phyloP scores from a whole-genome alignment of 2,888 invertebrate genomes.

The Cepaea hortensis region DNA sequence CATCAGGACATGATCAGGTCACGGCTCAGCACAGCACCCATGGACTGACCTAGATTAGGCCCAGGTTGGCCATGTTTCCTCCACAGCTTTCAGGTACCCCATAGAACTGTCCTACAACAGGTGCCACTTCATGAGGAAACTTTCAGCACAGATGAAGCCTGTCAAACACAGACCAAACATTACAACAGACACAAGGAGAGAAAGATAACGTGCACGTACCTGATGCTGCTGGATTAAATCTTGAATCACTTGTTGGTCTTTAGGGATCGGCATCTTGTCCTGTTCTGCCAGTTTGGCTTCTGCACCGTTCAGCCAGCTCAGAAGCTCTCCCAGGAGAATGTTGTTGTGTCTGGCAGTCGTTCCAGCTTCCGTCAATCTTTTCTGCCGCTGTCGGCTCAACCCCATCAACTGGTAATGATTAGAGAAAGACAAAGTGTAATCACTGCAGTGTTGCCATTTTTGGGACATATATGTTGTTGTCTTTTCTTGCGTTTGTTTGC shows the following conservation, averaged over 20 bases:
- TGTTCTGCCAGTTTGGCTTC: conserved; percentile 89
- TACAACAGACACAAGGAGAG: background rate
- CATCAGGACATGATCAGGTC: background rate
- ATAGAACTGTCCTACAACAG: too few species aligned
- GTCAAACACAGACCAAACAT: too few species aligned
- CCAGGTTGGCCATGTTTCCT: too few species aligned
- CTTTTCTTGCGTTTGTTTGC: too few species aligned
- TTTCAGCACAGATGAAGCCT: too few species aligned
- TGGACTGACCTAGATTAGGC: too few species aligned
- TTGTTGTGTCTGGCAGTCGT: conserved; percentile 87
- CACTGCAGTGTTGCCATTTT: background rate
- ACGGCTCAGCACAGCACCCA: too few species aligned
- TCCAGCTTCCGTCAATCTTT: conserved; percentile 89
- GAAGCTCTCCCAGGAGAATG: conserved; percentile 91
- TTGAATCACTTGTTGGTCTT: conserved; percentile 91
- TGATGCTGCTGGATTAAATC: conserved; percentile 77
- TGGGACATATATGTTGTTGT: too few species aligned
- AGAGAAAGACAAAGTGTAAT: background rate
- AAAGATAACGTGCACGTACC: conserved; percentile 54
- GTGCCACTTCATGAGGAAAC: too few species aligned
- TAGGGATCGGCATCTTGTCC: conserved; percentile 92
- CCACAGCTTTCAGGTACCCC: too few species aligned
- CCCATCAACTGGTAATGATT: conserved; percentile 82
- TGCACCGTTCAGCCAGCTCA: conserved; percentile 92
- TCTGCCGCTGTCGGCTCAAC: conserved; percentile 83